Evolutionary conservation across 35 echinoderm and acorn worm species (phyloP), one percentile per base, ranked within the genome.

Genomic region (Acanthaster planci): DNA sequence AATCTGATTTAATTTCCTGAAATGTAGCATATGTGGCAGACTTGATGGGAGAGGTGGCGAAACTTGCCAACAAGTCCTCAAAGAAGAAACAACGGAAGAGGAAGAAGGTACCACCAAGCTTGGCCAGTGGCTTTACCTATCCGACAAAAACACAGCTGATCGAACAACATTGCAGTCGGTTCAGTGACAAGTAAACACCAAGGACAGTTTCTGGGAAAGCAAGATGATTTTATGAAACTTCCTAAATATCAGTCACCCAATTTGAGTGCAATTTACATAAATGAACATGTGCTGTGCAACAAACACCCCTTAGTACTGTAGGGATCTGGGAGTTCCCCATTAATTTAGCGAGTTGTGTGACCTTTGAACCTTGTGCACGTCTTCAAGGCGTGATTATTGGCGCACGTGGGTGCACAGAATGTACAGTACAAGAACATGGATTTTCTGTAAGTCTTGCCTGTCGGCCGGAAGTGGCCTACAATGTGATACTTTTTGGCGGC

Each of bases 91-190:
- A n/a, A n/a, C n/a, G n/a, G n/a, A n/a, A n/a, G n/a, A n/a, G 39
- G 16, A 72, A 86, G 64, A 34, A 86, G 51, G 21, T 47, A 77
- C 84, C 21, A 34, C 64, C 84, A 78, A 86, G 16, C 17, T 23
- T 57, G 17, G 17, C 16, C 26, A 57, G 55, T 23, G 26, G 55
- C 16, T 57, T 19, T 57, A 57, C 55, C 17, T 57, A 57, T 57
- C 55, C 55, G 26, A 1, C 55, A 19, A 57, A 57, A 57, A 23
- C 17, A 57, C 16, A 57, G 55, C 55, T 57, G 17, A 57, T 57
- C 55, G 26, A 57, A 23, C 55, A 57, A 57, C 55, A 57, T 57
- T 23, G 55, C 17, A 57, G 55, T 57, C 55, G 55, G 16, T 57
- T 57, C 26, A 57, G 55, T 23, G 16, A 19, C 55, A 57, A 15